Percentiles rank a stretch among this genome's conserved stretches.
phyloP scores from a whole-genome alignment of 1,140 invertebrate genomes.

The Leptinotarsa defecta region DNA sequence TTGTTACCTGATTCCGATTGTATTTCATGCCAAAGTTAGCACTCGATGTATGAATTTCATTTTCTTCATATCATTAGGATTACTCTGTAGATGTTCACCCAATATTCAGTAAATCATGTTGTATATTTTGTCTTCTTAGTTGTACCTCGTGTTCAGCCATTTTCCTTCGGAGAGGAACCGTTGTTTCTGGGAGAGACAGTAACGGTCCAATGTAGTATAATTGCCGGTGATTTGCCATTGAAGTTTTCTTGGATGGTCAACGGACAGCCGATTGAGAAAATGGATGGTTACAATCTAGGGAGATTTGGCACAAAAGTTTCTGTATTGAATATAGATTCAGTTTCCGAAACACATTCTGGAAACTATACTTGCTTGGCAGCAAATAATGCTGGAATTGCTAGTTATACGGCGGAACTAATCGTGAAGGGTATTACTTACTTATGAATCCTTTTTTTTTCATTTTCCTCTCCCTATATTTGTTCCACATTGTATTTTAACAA shows the following conservation, averaged over 20 bases:
- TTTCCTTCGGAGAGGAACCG: slow-evolving; percentile 65
- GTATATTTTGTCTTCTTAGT: slow-evolving; percentile 33
- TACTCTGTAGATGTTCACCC: background rate
- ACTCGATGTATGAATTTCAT: background rate
- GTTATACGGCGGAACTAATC: slow-evolving; percentile 68
- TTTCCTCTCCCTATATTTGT: no score
- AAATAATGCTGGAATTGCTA: slow-evolving; percentile 70
- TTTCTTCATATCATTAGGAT: background rate
- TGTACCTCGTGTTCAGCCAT: slow-evolving; percentile 67
- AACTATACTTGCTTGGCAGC: slow-evolving; percentile 81
- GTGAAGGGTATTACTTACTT: slow-evolving; percentile 66
- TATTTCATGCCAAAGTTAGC: no score
- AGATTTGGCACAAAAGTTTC: slow-evolving; percentile 70
- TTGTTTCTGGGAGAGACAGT: slow-evolving; percentile 52
- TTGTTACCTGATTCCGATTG: no score
- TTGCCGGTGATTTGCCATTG: slow-evolving; percentile 43
- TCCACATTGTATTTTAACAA: no score
- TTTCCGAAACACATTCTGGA: slow-evolving; percentile 73
- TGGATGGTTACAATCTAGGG: slow-evolving; percentile 35
- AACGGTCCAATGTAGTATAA: slow-evolving; percentile 41
- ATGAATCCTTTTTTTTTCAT: no score
- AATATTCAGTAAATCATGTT: slow-evolving; percentile 12
- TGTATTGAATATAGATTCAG: slow-evolving; percentile 75
- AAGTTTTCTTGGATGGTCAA: slow-evolving; percentile 69
- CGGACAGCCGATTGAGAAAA: slow-evolving; percentile 55